Conservation (phyloP, 1,140 invertebrate genomes). For the Drosophila nikananu region DNA sequence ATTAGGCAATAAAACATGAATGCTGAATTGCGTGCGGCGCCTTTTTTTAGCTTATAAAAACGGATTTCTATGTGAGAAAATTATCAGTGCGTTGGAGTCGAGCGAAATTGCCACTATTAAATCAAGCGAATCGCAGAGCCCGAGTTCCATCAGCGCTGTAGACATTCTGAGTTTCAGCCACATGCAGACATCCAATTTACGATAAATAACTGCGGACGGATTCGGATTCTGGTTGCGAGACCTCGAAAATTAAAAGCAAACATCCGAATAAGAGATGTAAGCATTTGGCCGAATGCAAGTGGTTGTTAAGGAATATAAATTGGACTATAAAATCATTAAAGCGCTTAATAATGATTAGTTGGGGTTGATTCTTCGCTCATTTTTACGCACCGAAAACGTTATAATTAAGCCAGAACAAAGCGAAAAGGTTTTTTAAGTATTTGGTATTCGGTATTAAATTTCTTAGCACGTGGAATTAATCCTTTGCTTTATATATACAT, state of each 20-base stretch:
- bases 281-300: slow-evolving; percentile 53
- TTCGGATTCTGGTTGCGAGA: slow-evolving; percentile 54
- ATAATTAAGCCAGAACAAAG: slow-evolving; percentile 38
- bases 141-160: slow-evolving; percentile 36
- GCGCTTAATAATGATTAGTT: slow-evolving; percentile 69
- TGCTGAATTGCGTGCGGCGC: slow-evolving; percentile 82
- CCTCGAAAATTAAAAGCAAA: slow-evolving; percentile 78
- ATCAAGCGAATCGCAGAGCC: slow-evolving; percentile 65
- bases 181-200: slow-evolving; percentile 44
- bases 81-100: slow-evolving; percentile 84
- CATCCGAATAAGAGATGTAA: slow-evolving; percentile 64
- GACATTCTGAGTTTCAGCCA: slow-evolving; percentile 20
- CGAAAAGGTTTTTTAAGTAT: not conserved
- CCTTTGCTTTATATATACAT: not conserved
- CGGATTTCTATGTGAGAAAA: slow-evolving; percentile 80
- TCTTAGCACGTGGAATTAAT: not conserved
- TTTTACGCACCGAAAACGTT: slow-evolving; percentile 58
- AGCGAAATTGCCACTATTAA: slow-evolving; percentile 82
- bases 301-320: slow-evolving; percentile 81
- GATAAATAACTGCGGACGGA: slow-evolving; percentile 41
- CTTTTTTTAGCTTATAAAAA: slow-evolving; percentile 73
- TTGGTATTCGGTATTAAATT: not conserved
- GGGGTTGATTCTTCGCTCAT: slow-evolving; percentile 54
- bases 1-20: slow-evolving; percentile 80
- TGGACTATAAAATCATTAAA: slow-evolving; percentile 85